Conservation (phyloP, 2,888 invertebrate genomes). For the Fragum fragum region DNA sequence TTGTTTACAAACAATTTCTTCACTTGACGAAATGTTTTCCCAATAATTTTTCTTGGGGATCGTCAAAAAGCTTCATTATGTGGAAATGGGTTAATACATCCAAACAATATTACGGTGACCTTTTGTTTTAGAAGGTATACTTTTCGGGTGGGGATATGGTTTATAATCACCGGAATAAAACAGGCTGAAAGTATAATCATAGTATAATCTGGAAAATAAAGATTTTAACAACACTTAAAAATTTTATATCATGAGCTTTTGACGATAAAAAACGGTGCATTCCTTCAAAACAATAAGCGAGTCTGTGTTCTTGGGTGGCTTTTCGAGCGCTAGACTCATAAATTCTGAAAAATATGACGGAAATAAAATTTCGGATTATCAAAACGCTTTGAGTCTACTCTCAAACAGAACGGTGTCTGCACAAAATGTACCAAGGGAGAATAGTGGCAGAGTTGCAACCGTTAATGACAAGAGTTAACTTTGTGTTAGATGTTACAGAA, state of each 20-base stretch:
- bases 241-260: conserved; percentile 17
- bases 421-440: too few relatives aligned
- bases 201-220: not conserved
- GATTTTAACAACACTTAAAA: conserved; percentile 8
- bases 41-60: too few relatives aligned
- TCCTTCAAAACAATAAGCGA: not conserved
- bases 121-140: too few relatives aligned
- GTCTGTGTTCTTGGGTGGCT: conserved; percentile 10
- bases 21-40: too few relatives aligned
- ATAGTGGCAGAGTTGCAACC: too few relatives aligned
- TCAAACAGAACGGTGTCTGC: not conserved
- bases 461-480: too few relatives aligned
- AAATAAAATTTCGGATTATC: conserved; percentile 20
- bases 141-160: too few relatives aligned
- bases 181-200: not conserved
- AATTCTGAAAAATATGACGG: conserved; percentile 24
- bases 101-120: too few relatives aligned
- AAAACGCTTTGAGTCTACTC: not conserved
- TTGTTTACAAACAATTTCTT: too few relatives aligned
- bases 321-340: not conserved
- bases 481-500: too few relatives aligned
- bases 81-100: too few relatives aligned
- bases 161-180: not conserved
- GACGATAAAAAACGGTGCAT: conserved; percentile 7
- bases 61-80: too few relatives aligned